Base-by-base conservation (phyloP, 2,113 vertebrate species). In the Microcebus griseorufus region DNA sequence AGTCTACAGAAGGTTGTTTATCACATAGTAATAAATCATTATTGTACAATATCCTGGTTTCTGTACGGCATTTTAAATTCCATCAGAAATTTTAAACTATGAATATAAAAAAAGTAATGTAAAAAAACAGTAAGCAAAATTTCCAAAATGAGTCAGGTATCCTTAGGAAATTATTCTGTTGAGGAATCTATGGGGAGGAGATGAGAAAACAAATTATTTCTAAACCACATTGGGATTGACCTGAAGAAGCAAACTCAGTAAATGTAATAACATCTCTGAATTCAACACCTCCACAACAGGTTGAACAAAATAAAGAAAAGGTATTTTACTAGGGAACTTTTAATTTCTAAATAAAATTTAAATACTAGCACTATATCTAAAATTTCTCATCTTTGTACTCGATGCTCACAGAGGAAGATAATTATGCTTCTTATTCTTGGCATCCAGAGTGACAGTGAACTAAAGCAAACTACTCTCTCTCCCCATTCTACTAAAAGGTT, bases 401-500 rank as follows among this genome's bases (percentile, higher is more conserved):
- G 94, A 93, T 96, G 94, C 96, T 97, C 89, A 98, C 78, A 97
- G 96, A 98, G 34, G 29, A 89, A 94, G 34, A 89, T 34, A 23
- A 51, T 39, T 4, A 78, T 39, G 2, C 45, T 85, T 94, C 29
- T 95, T 83, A 64, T 39, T 88, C 60, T 39, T 94, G 64, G 58
- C 48, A 79, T 85, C 67, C 39, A 85, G 37, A 96, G 78, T 95
- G 93, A 94, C 96, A 94, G 65, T 98, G 97, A 94, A 86, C 96
- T 94, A 94, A 89, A 97, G 95, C 80, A 96, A 98, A 97, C 97
- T 95, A 87, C 96, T 95, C 88, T 96, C 48, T 48, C 42, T 97
- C 96, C 97, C 98, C 96, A 97, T 97, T 94, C 97, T 97, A 87
- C 98, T 97, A 98, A 98, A 97, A 98, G 83, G 4, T 60, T 96